Base-by-base conservation (phyloP, 2,888 invertebrate genomes). In the Siphlonurus alternatus region DNA sequence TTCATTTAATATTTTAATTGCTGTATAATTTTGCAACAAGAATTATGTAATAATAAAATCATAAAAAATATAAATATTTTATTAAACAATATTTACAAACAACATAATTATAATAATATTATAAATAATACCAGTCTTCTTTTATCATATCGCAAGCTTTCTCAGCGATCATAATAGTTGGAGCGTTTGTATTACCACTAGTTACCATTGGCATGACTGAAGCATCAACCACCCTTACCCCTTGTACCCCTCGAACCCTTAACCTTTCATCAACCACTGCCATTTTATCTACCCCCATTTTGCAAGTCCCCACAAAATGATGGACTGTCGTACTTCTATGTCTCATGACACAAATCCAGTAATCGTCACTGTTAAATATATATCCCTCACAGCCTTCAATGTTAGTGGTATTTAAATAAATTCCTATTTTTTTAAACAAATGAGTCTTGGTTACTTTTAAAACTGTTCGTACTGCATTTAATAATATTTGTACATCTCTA, bases 141-240 rank as follows among this genome's bases (percentile, higher is more conserved):
- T 91, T 92, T 61, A 93, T 88, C 82, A 93, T 81, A 72, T 93
- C 92, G 10, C 92, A 82, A 0, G 88, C 92, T 73, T 93, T 93
- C 73, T 93, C 93, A 0, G 86, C 93, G 61, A 93, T 87, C 93
- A 93, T 93, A 25, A 93, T 90, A 0, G 83, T 83, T 0, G 91
- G 91, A 0, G 89, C 91, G 71, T 91, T 92, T 0, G 91, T 92
- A 69, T 92, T 92, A 0, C 89, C 90, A 68, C 89, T 89, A 0
- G 90, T 89, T 67, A 90, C 76, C 68, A 84, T 88, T 0, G 92
- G 92, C 89, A 92, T 91, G 23, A 92, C 87, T 64, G 89, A 89
- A 0, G 89, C 91, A 71, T 92, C 91, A 66, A 89, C 85, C 0
- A 92, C 91, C 18, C 92, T 77, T 2, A 92, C 74, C 0, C 89